Percentiles rank a stretch among this genome's conserved stretches.
Evolutionary conservation across 2,888 invertebrate genomes (phyloP).

Genomic region (Psylliodes chrysocephalus): DNA sequence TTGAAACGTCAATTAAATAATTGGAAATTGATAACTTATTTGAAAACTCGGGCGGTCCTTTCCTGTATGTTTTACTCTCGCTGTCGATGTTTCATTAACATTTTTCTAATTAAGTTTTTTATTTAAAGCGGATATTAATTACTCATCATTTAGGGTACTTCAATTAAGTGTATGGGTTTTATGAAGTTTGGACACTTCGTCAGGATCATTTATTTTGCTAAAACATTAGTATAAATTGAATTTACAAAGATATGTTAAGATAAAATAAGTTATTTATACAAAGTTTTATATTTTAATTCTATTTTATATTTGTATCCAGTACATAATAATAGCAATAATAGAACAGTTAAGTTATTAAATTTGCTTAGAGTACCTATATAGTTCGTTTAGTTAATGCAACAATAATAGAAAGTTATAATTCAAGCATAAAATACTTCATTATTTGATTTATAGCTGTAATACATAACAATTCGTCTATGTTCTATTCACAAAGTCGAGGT

Average conservation of each 20-base stretch:
- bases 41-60: too few relatives aligned
- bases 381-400: background rate
- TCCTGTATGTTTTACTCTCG: too few relatives aligned
- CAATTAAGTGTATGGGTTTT: conserved; percentile 41
- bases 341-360: conserved; percentile 4
- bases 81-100: conserved; percentile 47
- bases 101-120: conserved; percentile 50
- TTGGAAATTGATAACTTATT: too few relatives aligned
- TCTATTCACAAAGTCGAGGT: conserved; percentile 9
- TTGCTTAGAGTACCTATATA: background rate
- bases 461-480: background rate
- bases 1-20: too few relatives aligned
- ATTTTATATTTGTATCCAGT: too few relatives aligned
- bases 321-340: too few relatives aligned
- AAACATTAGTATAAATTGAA: too few relatives aligned
- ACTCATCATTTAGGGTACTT: conserved; percentile 48
- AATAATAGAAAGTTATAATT: conserved; percentile 14
- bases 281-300: too few relatives aligned
- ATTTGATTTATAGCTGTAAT: conserved; percentile 10
- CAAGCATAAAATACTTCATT: conserved; percentile 8
- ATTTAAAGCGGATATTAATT: conserved; percentile 48
- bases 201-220: conserved; percentile 10
- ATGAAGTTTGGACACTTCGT: conserved; percentile 6
- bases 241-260: too few relatives aligned
- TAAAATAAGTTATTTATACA: too few relatives aligned